Percentiles rank a stretch among this genome's conserved stretches.
Evolutionary conservation across 2,888 invertebrate species (phyloP).

Genomic region (Anagyrus pseudococci): DNA sequence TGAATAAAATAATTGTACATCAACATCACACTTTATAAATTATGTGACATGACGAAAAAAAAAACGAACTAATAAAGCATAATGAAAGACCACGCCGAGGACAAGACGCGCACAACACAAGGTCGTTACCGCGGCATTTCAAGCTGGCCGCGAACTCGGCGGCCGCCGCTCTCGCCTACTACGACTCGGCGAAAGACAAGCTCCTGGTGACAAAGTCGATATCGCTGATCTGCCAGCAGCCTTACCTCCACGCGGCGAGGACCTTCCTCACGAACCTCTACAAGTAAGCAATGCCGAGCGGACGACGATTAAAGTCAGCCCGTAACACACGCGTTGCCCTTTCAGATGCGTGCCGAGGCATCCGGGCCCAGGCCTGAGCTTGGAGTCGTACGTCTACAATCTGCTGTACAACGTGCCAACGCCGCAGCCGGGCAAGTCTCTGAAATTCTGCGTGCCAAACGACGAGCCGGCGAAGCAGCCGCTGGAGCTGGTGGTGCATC

Average conservation of each 20-base stretch:
- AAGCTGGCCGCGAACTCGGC: constrained; percentile 81
- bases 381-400: constrained; percentile 96
- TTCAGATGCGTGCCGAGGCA: constrained; percentile 79
- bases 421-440: constrained; percentile 87
- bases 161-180: constrained; percentile 83
- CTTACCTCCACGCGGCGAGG: constrained; percentile 87
- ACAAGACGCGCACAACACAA: constrained; percentile 74
- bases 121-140: constrained; percentile 88
- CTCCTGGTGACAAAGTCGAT: constrained; percentile 96
- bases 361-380: constrained; percentile 77
- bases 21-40: no score
- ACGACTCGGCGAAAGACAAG: constrained; percentile 92
- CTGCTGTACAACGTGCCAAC: constrained; percentile 92
- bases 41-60: no score
- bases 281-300: no score
- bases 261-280: constrained; percentile 87
- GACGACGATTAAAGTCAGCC: neutral
- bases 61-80: no score
- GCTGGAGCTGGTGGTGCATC: constrained; percentile 71
- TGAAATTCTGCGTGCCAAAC: constrained; percentile 63
- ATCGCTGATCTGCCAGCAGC: constrained; percentile 88
- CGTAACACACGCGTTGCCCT: neutral
- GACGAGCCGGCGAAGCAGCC: constrained; percentile 59
- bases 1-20: no score
- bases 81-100: constrained; percentile 52